phyloP scores from a whole-genome alignment of 2,797 vertebrate genomes.

The Diplodus sargus region DNA sequence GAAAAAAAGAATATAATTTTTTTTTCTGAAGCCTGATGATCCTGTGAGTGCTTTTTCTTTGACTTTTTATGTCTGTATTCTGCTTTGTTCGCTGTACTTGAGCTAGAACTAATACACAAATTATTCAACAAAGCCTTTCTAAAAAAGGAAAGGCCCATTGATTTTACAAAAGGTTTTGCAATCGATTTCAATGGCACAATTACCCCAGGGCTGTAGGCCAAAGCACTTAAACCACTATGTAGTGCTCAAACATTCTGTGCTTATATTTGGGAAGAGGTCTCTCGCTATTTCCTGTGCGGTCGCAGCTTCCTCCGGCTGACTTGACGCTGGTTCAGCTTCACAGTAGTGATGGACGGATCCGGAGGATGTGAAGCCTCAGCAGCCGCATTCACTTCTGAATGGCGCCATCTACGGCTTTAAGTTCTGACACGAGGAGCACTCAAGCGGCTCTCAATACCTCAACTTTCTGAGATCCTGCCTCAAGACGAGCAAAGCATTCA shows the following conservation, averaged over 20 bases:
- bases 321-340: constrained; percentile 44
- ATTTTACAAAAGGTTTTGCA: not conserved
- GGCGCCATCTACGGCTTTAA: constrained; percentile 47
- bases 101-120: not conserved
- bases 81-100: not conserved
- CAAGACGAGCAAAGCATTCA: not conserved
- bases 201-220: not conserved
- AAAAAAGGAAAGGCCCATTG: not conserved
- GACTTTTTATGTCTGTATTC: not conserved
- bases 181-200: not conserved
- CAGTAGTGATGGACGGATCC: constrained; percentile 34
- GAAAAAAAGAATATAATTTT: too few relatives aligned
- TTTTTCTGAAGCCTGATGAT: not conserved
- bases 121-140: not conserved
- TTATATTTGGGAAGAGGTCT: constrained; percentile 48
- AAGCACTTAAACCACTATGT: not conserved
- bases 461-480: not conserved
- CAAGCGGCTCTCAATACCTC: not conserved
- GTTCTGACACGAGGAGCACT: constrained; percentile 16
- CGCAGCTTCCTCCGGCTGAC: not conserved
- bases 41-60: not conserved
- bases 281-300: constrained; percentile 18
- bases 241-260: too few relatives aligned
- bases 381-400: constrained; percentile 34
- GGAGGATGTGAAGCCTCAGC: constrained; percentile 22